Evolutionary conservation across 1,140 invertebrate genomes (phyloP), one percentile per base, ranked within the genome.

Genomic region (Vanessa tameamea): DNA sequence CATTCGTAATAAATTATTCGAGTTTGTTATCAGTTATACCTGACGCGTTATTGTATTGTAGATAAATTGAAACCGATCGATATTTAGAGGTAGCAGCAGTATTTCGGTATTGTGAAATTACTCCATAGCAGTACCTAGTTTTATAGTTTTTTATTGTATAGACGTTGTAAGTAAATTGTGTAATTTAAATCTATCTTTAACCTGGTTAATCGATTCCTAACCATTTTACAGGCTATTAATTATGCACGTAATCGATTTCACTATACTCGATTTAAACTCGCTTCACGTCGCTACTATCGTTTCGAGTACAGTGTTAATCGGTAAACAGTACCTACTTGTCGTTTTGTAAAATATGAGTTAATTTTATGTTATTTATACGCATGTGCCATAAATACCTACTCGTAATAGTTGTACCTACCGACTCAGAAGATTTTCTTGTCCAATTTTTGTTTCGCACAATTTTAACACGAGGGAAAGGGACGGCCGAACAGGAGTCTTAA

Each of bases 341-440:
- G 72, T 81, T 76, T 81, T 88, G 86, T 87, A 87, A 84, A 86
- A 88, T 87, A 87, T 80, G 79, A 81, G 59, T 78, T 80, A 79
- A 75, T 85, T 81, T 82, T 84, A 84, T 85, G 77, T 84, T 88
- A 87, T 84, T 82, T 82, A 88, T 85, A 86, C 82, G 83, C 85
- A 90, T 87, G 89, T 91, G 89, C 89, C 89, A 91, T 91, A 91
- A 83, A 83, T 81, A 84, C 78, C 75, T 83, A 80, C 80, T 87
- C 82, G 73, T 79, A 73, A 81, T 77, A 87, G 85, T 79, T 83
- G 64, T 85, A 81, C 82, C 84, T 84, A 80, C 81, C 84, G 81
- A 87, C 78, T 79, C 80, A 78, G 82, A 63, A 55, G 74, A 72
- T 74, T 64, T 78, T 77, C 64, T 77, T 77, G 15, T 53, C 51